Evolutionary conservation across 2,797 vertebrate genomes (phyloP), one percentile per base, ranked within the genome.

Genomic region (Malacoctenus gilli): DNA sequence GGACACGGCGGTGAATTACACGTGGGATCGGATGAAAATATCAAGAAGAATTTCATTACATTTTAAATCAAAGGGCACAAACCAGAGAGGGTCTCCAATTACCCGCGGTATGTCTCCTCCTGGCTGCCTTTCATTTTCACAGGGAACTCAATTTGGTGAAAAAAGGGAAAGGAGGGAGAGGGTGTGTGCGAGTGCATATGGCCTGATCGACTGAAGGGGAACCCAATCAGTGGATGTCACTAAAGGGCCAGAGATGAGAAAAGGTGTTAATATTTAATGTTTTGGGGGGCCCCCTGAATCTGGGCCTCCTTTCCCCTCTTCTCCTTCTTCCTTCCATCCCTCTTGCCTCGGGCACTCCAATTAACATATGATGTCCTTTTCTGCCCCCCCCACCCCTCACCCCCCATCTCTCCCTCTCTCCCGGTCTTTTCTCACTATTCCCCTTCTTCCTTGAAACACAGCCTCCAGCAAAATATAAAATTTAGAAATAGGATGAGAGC

Each of bases 261-360:
- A 87, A 85, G 59, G 58, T 85, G 85, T 93, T 91, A 92, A 93
- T 92, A 93, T 92, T 93, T 92, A 84, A 93, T 92, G 90, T 85
- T 83, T 73, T n/a, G 54, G 82, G 87, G 82, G 37, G 30, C 30
- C 37, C 58, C 62, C 59, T 23, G 38, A 83, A 83, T 75, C 63
- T 55, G 57, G 72, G 68, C 68, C 68, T 77, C 59, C 60, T 72
- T 52, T 77, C 53, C 55, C 55, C 48, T 65, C 63, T 50, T 46
- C 57, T 59, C 65, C 44, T 30, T 48, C 54, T 66, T 66, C 61
- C 60, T 42, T 72, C 72, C 68, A 70, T 39, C 41, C 59, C 68
- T 56, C 65, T 69, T 38, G 68, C 90, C 88, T 49, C 42, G 75
- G 88, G 90, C 87, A 38, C 58, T 87, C 85, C 84, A 90, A 92